Percentiles rank a stretch among this genome's conserved stretches.
These are phyloP conservation scores for Bombyx mandarina DNA, from an alignment of 1,140 invertebrate genomes.

Conservation along the genomic window DNA sequence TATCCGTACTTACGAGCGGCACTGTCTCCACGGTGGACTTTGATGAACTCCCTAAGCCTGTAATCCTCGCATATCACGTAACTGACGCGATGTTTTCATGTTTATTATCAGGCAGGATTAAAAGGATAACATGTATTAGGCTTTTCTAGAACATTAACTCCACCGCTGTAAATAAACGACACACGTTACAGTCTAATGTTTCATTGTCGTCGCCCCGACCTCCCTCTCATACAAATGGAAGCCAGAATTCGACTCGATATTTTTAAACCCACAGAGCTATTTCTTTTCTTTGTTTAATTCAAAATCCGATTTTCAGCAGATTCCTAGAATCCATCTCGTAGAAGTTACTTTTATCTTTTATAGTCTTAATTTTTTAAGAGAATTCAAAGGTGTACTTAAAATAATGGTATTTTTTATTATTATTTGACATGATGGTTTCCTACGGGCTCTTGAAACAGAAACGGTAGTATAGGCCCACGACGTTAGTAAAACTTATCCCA, in stretches of 20 bases:
- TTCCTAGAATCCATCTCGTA: neutral
- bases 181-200: constrained; percentile 29
- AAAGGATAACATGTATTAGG: constrained; percentile 35
- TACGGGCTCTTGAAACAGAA: no score
- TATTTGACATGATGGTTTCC: no score
- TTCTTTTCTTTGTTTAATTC: neutral
- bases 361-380: no score
- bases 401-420: no score
- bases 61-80: constrained; percentile 23
- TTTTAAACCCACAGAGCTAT: constrained; percentile 5
- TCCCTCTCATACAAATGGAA: constrained; percentile 18
- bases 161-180: constrained; percentile 25
- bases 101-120: constrained; percentile 44
- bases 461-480: no score
- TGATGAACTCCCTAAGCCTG: constrained; percentile 21
- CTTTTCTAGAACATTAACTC: constrained; percentile 37
- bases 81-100: constrained; percentile 17
- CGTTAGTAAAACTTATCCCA: no score
- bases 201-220: constrained; percentile 24
- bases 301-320: neutral
- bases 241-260: constrained; percentile 14
- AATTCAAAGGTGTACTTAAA: no score
- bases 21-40: constrained; percentile 11
- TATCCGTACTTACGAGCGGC: neutral
- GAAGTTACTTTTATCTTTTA: neutral